Evolutionary conservation across 2,113 vertebrate species (phyloP), one percentile per base, ranked within the genome.

Genomic region (Tachysurus vachellii): DNA sequence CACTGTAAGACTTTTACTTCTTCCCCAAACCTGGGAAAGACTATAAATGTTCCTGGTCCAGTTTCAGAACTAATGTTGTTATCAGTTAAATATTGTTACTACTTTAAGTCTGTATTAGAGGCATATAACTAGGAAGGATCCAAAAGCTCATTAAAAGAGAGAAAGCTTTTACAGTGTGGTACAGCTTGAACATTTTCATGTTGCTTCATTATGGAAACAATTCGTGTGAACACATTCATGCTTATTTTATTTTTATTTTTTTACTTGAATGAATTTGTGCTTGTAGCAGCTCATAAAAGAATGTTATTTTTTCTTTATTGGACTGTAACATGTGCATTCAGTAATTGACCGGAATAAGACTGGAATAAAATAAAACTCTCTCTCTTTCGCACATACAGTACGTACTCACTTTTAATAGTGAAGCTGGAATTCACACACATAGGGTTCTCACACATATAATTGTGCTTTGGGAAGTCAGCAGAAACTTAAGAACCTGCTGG

Each of bases 11-110:
- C 28, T 47, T 76, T 85, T 66, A 23, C 23, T 77, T 31, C 12
- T 54, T 54, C 84, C 10, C 19, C 61, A 53, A 53, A 83, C 62
- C 4, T 54, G 61, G n/a, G 47, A 83, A 77, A 85, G 19, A 50
- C 26, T 77, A 28, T 59, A 85, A 62, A 77, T 79, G 50, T 54
- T 26, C 26, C 6, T 1, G 11, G 26, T 79, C 50, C 75, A 36
- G 53, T 80, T 31, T 59, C 3, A 10, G 7, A 36, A 57, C 9
- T 13, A 50, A 59, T 23, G 21, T 36, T 21, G 7, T 44, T 36
- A 16, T 42, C 21, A 64, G 53, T 77, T 7, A 47, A 79, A 79
- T 53, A 28, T 7, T 85, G 42, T 64, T 85, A 9, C 36, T 36
- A n/a, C 17, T 53, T 62, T 21, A 73, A 50, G 4, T 62, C n/a